These are phyloP conservation scores for Rhagologus leucostigma DNA, from an alignment of 2,113 vertebrate genomes.

Conservation along the genomic window DNA sequence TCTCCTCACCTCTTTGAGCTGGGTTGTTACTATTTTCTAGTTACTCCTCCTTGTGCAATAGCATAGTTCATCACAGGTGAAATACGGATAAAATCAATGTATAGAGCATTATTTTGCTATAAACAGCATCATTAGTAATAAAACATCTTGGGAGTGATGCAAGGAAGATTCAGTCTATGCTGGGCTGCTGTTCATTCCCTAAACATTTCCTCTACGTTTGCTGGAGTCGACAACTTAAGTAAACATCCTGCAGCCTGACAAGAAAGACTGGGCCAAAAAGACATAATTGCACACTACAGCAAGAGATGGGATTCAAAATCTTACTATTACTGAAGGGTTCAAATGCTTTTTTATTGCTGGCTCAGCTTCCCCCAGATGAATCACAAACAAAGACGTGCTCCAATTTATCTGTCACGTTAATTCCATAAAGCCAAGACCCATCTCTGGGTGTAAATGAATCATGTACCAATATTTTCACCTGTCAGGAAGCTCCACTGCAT, in stretches of 20 bases:
- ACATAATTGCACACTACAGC: not conserved
- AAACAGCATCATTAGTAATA: conserved; percentile 49
- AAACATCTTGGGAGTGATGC: conserved; percentile 16
- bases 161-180: not conserved
- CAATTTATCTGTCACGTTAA: not conserved
- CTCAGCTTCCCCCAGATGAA: not conserved
- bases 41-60: conserved; percentile 53
- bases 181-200: conserved; percentile 10
- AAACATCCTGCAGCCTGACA: not conserved
- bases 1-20: conserved; percentile 17
- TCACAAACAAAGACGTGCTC: not conserved
- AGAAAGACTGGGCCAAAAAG: conserved; percentile 13
- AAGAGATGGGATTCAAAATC: not conserved
- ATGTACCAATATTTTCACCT: not conserved
- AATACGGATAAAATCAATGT: conserved; percentile 61
- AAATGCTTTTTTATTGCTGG: not conserved
- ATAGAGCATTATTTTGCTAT: conserved; percentile 49
- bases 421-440: not conserved
- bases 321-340: not conserved
- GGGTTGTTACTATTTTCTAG: conserved; percentile 22
- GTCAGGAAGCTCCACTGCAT: not conserved
- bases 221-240: conserved; percentile 52
- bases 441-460: not conserved
- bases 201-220: not conserved
- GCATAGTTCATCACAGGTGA: conserved; percentile 15